These are phyloP conservation scores for Athripsodes cinereus DNA, from an alignment of 2,888 invertebrate species.

Conservation along the genomic window DNA sequence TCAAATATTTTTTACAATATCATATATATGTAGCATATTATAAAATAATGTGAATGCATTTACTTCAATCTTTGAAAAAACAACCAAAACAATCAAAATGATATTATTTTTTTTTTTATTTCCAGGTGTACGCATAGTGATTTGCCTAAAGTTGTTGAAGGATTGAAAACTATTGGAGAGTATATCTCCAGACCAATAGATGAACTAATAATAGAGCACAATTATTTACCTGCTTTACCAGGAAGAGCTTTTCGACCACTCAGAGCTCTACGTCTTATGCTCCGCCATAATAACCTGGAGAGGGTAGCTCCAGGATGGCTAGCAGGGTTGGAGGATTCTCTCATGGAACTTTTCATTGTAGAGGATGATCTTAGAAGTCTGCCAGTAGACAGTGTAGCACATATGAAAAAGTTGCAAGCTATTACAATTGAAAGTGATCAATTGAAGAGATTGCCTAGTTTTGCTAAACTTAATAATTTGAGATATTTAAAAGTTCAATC, in stretches of 20 bases:
- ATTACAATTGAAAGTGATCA: conserved; percentile 74
- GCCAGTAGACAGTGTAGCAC: conserved; percentile 70
- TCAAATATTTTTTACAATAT: no score
- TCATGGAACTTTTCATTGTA: conserved; percentile 79
- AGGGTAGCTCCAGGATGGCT: conserved; percentile 77
- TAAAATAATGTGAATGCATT: no score
- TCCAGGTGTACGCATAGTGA: conserved; percentile 90
- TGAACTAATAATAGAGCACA: conserved; percentile 82
- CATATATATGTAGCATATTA: no score
- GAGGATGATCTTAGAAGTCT: conserved; percentile 75
- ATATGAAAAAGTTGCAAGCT: conserved; percentile 71
- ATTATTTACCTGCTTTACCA: conserved; percentile 78
- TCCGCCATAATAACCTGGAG: conserved; percentile 77
- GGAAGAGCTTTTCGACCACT: conserved; percentile 73
- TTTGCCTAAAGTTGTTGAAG: conserved; percentile 67
- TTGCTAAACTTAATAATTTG: conserved; percentile 64
- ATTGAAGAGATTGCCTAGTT: conserved; percentile 67
- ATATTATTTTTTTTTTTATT: conserved; percentile 22
- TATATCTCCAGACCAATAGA: conserved; percentile 67
- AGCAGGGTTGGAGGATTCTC: conserved; percentile 65
- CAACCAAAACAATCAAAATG: not conserved
- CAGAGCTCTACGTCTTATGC: conserved; percentile 71
- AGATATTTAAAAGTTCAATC: conserved; percentile 71
- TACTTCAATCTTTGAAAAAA: no score
- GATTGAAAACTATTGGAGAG: conserved; percentile 63